Base-by-base conservation (phyloP, 1,140 invertebrate species). In the Aethina tumida region DNA sequence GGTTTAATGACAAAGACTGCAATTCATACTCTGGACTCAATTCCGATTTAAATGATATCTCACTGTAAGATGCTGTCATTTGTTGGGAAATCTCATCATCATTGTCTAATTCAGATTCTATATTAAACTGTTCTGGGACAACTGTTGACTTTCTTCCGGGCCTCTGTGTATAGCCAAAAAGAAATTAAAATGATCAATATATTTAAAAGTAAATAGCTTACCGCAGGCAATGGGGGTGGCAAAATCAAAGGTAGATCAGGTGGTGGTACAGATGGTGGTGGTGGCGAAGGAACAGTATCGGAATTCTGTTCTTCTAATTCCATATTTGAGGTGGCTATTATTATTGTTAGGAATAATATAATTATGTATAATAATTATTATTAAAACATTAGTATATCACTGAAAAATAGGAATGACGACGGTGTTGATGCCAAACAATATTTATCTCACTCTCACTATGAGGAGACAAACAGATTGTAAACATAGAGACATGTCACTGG, bases 1-100 rank as follows among this genome's bases (percentile, higher is more conserved):
- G n/a, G n/a, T n/a, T n/a, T n/a, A n/a, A n/a, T n/a, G n/a, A n/a
- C n/a, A n/a, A 18, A 21, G 29, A 21, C 4, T 20, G 46, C 38
- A 43, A 40, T 43, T 59, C 52, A 24, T 68, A 58, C 35, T 70
- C 63, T 7, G 73, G 59, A 49, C 69, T 65, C 60, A 75, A 64
- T 20, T 73, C 73, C 2, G 80, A 80, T 57, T 84, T 74, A 47
- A 84, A 82, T 1, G 81, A 84, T 57, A 87, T 87, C 63, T 86
- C 84, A 36, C 81, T 82, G 52, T 86, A 85, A 2, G 83, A 87
- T n/a, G 81, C 81, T n/a, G 82, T 83, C 75, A 84, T 84, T 48
- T 78, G 66, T 26, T 69, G 64, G 3, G 61, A 59, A 9, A 60
- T 59, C 39, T 63, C 63, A 39, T 64, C 60, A 10, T 62, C 60